Base-by-base conservation (phyloP, 1,140 invertebrate species). In the Aphaenogaster floridana region DNA sequence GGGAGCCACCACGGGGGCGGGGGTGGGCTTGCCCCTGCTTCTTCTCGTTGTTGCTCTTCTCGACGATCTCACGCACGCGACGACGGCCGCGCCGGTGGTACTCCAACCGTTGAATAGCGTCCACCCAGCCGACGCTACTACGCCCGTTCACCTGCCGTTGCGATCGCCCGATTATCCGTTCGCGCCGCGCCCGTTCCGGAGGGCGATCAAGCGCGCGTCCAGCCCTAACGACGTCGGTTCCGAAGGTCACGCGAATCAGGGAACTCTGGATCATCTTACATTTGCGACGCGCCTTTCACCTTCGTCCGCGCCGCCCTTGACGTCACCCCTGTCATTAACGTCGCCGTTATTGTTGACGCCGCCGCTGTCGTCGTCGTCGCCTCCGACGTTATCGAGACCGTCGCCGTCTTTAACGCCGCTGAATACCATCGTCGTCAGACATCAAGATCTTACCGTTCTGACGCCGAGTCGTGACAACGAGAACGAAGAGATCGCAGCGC, bases 1-100 rank as follows among this genome's bases (percentile, higher is more conserved):
- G 92, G 83, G 92, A 89, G 91, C 90, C 93, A 94, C 92, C 92
- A 93, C 94, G 93, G 94, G 93, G 93, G 92, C 92, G 92, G 92
- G 94, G 92, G 93, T 94, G 92, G 93, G 90, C 76, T 90, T 93
- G 88, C 93, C 92, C 93, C 93, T 94, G 94, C 93, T 94, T 92
- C 90, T 94, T 92, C 91, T 94, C 91, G 91, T 93, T 93, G 93
- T 94, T 90, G 92, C 89, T 90, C 88, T 94, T 86, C 91, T 93
- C 72, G 92, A 93, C 88, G 86, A 92, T 85, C 88, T 81, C 59
- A 90, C 92, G 86, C 86, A 90, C 79, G 87, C 64, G 90, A 88
- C 92, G 89, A 87, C 91, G 91, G 88, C 91, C 86, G 87, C 85
- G 61, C 59, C 84, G 90, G 83, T 79, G 90, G 66, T 87, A 45